phyloP scores from a whole-genome alignment of 2,113 vertebrate species.

The Planiliza haematocheilus region DNA sequence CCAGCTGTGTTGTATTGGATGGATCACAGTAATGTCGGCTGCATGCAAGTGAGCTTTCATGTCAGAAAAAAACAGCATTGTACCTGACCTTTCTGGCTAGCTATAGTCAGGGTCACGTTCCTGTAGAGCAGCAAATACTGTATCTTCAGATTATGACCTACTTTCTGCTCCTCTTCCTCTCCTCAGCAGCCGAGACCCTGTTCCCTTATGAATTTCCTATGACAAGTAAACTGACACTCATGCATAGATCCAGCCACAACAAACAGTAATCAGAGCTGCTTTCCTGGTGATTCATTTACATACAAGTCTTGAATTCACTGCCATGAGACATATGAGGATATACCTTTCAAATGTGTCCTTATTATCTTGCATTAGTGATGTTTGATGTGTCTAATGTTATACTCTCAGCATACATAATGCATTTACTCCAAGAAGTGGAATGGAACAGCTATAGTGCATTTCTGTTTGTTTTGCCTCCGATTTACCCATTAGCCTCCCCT shows the following conservation, averaged over 20 bases:
- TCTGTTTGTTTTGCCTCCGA: conserved; percentile 34
- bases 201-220: conserved; percentile 64
- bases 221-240: conserved; percentile 50
- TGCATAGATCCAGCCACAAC: conserved; percentile 44
- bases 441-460: conserved; percentile 32
- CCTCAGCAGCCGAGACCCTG: conserved; percentile 39
- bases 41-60: conserved; percentile 23
- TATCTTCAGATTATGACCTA: conserved; percentile 67
- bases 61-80: background rate
- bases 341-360: background rate
- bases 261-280: conserved; percentile 36
- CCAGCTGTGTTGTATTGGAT: conserved; percentile 22
- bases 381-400: conserved; percentile 17
- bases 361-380: conserved; percentile 42
- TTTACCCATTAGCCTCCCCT: conserved; percentile 26
- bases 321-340: conserved; percentile 33
- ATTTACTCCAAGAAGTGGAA: conserved; percentile 30
- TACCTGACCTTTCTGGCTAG: conserved; percentile 23
- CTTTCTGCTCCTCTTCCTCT: conserved; percentile 56
- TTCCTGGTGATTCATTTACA: conserved; percentile 27
- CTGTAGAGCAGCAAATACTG: conserved; percentile 20
- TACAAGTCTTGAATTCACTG: background rate
- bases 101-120: conserved; percentile 14
- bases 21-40: background rate
- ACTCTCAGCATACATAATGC: conserved; percentile 36